Base-by-base conservation (phyloP, 1,140 invertebrate species). In the Patella vulgata region DNA sequence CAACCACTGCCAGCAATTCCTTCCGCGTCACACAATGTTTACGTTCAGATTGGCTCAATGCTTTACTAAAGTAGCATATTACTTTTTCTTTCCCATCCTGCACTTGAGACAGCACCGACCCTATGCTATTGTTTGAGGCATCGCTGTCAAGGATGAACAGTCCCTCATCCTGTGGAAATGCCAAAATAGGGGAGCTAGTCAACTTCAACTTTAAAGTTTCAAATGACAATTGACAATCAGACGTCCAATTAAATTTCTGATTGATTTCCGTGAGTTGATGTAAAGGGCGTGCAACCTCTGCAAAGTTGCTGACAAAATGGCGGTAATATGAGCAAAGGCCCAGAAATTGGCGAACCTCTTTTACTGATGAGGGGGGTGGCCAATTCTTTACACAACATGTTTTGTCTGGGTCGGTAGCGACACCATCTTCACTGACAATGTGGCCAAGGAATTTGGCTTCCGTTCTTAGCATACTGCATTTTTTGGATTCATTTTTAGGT, bases 1-100 rank as follows among this genome's bases (percentile, higher is more conserved):
- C 67, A 12, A 78, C 64, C 25, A 76, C 63, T 43, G 74, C 76
- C 11, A 78, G 52, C 31, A 54, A 30, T 68, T 75, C 77, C 31
- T 62, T 55, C 27, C 74, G 51, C 1, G 70, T 75, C 25, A 60
- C 63, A 23, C 70, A 71, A 44, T 72, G 77, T 19, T 69, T 73
- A 2, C 14, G 21, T 48, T 80, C 66, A 6, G 54, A 19, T 33
- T 36, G 8, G 5, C 25, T 28, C 17, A 74, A 43, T 9, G 58
- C 39, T 36, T 51, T 48, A 39, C 59, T 70, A 12, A 19, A 50
- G 50, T 66, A 74, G 1, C 53, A 56, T 11, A 75, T 63, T 2
- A 66, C 59, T 21, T 58, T 28, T 36, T 73, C 64, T 19, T 52
- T 40, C 47, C 66, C 59, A 14, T 65, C 65, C 28, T 67, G 46